Conservation (phyloP, 2,888 invertebrate species). For the Fragum whitleyi region DNA sequence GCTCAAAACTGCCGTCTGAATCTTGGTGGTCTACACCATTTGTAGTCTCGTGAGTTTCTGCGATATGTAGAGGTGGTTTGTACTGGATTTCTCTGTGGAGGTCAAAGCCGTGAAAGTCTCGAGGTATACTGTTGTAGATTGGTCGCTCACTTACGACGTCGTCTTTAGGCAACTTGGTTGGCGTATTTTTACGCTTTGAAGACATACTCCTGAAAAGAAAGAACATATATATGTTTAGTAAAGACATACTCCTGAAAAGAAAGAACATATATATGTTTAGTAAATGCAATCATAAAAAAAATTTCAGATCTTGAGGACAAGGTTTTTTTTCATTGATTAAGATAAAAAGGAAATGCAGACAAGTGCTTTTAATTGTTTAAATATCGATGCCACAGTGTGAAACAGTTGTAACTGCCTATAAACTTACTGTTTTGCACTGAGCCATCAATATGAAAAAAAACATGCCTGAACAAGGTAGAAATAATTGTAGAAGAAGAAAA, state of each 20-base stretch:
- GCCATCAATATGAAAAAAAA: too few species aligned
- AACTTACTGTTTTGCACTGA: too few species aligned
- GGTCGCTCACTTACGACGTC: conserved; percentile 77
- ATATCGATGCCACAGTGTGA: too few species aligned
- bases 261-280: too few species aligned
- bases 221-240: too few species aligned
- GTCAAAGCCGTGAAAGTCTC: conserved; percentile 65
- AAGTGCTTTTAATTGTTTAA: too few species aligned
- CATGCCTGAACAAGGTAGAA: too few species aligned
- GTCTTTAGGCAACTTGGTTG: conserved; percentile 95
- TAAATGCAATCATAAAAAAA: conserved; percentile 95
- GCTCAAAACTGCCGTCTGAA: conserved; percentile 70
- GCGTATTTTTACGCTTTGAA: conserved; percentile 98
- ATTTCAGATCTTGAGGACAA: too few species aligned
- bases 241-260: conserved; percentile 92
- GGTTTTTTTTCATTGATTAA: too few species aligned
- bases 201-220: conserved; percentile 91
- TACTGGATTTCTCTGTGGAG: conserved; percentile 52
- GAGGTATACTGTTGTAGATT: conserved; percentile 63
- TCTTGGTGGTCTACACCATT: conserved; percentile 69
- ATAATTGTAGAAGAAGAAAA: too few species aligned
- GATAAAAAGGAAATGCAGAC: too few species aligned
- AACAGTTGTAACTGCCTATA: too few species aligned
- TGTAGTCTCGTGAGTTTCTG: conserved; percentile 58
- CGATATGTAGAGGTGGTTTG: conserved; percentile 59